Evolutionary conservation across 2,797 vertebrate species (phyloP), one percentile per base, ranked within the genome.

Genomic region (Chelmon rostratus): DNA sequence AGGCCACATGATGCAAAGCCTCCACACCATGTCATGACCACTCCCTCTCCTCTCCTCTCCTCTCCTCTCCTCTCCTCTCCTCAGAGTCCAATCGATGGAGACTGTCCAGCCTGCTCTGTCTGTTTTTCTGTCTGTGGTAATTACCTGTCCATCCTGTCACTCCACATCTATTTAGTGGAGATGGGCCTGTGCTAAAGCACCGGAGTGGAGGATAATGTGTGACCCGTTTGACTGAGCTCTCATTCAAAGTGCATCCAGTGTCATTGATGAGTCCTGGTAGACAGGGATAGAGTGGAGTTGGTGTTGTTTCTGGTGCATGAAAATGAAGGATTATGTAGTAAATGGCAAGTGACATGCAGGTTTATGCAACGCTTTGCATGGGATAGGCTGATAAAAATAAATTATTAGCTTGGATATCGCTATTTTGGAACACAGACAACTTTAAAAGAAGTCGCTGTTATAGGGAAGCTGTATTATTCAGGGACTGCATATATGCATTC

Each of bases 81-180:
- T 78, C 76, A 2, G 38, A 73, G 67, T 3, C 40, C 52, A 75
- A 79, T 90, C 73, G 4, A 81, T 84, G 72, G 58, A 78, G n/a
- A 47, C 72, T 68, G 65, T 73, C 57, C 57, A 13, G 66, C 59
- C 46, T 23, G 52, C 53, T 73, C 65, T 64, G 44, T 79, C 75
- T 82, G 54, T 76, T 79, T 86, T 73, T 85, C 72, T 71, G 42
- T 82, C 68, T 49, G 66, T 75, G 79, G 67, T 88, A 83, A 90
- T 89, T 88, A 89, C 78, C 80, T 81, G 62, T 54, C 50, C 47
- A 52, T 63, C 59, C 76, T 82, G 79, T 81, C 81, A 79, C 75
- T 86, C 70, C 67, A 76, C 70, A 80, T 87, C 70, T 85, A 78
- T 83, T 82, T 87, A 79, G 62, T 66, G 47, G 35, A 71, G 68